Base-by-base conservation (phyloP, 2,888 invertebrate species). In the Nephrotoma appendiculata region DNA sequence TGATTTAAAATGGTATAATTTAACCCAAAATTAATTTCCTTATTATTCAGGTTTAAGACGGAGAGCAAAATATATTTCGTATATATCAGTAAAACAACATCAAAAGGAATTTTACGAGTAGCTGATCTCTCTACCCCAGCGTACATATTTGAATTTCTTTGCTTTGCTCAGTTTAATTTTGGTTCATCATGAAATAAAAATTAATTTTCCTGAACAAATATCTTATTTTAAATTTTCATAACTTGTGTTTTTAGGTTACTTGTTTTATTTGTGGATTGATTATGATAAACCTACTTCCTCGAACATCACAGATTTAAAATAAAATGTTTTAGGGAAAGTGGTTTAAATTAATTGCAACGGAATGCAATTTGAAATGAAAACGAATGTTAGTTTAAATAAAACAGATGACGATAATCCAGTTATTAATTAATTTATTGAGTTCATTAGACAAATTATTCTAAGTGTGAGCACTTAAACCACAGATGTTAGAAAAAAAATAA, bases 141-240 rank as follows among this genome's bases (percentile, higher is more conserved):
- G 15, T 4, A 31, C 19, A 11, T 12, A 11, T 71, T 71, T 71
- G 52, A 5, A 83, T 41, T 15, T 42, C 84, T 42, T 84, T 48
- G 11, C 48, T 48, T 48, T 84, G 84, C 84, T 84, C 84, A 84
- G 84, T 84, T 84, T 84, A 84, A 84, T 84, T 42, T 84, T 6
- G n/a, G 84, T 84, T 84, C 43, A 15, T 84, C 42, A 84, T 84
- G 41, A 84, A 84, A 84, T 84, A 84, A 84, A 84, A 84, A 84
- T 84, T 84, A 84, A 84, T 84, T 84, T 84, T 42, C 84, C 84
- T 42, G 84, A 84, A 84, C 84, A 84, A 84, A 84, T 42, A 84
- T 71, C 71, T 71, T 19, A 31, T 71, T 71, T 71, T 71, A 71
- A 71, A 31, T 71, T 71, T 71, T 71, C 71, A 84, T 84, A 84